Percentiles rank a stretch among this genome's conserved stretches.
phyloP scores from a whole-genome alignment of 2,888 invertebrate genomes.

The Cyaniris semiargus region DNA sequence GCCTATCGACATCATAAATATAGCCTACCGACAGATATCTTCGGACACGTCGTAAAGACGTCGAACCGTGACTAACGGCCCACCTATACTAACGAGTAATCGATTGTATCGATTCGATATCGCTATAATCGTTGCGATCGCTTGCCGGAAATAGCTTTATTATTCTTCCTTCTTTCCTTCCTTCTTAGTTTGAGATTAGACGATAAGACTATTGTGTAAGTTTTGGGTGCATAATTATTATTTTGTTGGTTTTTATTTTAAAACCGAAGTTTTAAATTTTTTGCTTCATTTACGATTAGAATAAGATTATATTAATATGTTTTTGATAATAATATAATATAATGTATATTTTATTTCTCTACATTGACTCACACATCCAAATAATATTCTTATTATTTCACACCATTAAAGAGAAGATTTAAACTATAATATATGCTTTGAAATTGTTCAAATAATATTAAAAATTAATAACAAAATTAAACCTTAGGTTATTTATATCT shows the following conservation, averaged over 20 bases:
- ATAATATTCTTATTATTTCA: too few relatives aligned
- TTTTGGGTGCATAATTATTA: not conserved
- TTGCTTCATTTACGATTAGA: too few relatives aligned
- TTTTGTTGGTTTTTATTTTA: not conserved
- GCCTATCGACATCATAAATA: constrained; percentile 41
- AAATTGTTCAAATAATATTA: too few relatives aligned
- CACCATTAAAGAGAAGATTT: too few relatives aligned
- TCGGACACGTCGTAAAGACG: constrained; percentile 41
- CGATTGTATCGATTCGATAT: constrained; percentile 22
- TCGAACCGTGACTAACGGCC: constrained; percentile 32
- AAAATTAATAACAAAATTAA: too few relatives aligned
- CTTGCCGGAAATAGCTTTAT: not conserved
- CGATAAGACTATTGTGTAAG: not conserved
- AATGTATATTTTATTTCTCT: too few relatives aligned
- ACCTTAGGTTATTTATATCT: too few relatives aligned
- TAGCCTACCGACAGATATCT: constrained; percentile 40
- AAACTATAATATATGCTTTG: too few relatives aligned
- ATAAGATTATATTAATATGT: too few relatives aligned
- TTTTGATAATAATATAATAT: too few relatives aligned
- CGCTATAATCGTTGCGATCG: not conserved
- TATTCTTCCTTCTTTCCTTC: too few relatives aligned
- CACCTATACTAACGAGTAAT: constrained; percentile 32
- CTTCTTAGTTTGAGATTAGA: not conserved
- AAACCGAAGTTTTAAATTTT: not conserved
- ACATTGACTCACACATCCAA: too few relatives aligned